Evolutionary conservation across 2,888 invertebrate species (phyloP).

Genomic region (Lycia hirtaria): DNA sequence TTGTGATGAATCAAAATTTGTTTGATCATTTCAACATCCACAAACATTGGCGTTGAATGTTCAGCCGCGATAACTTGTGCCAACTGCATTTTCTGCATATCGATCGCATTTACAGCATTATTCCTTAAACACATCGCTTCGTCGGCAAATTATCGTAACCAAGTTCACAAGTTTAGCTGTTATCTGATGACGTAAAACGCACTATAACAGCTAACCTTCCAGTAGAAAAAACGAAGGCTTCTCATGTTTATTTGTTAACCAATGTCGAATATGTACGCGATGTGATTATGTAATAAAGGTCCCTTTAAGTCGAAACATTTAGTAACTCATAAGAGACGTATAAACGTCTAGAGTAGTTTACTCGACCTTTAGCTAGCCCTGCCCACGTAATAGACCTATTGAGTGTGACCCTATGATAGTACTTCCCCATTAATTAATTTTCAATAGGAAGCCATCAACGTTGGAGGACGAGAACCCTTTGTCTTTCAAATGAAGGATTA

Average conservation of each 20-base stretch:
- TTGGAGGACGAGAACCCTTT: constrained; percentile 35
- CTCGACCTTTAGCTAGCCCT: constrained; percentile 51
- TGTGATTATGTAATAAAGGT: constrained; percentile 9
- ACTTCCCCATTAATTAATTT: constrained; percentile 39
- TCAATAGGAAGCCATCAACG: constrained; percentile 41
- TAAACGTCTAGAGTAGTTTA: constrained; percentile 40
- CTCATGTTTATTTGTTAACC: constrained; percentile 72
- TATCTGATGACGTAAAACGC: constrained; percentile 43
- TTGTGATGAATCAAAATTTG: constrained; percentile 65
- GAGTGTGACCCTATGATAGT: constrained; percentile 33
- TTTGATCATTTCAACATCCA: constrained; percentile 56
- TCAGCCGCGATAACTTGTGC: constrained; percentile 80
- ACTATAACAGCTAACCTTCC: constrained; percentile 72
- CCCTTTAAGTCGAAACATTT: constrained; percentile 1
- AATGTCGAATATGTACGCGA: constrained; percentile 11
- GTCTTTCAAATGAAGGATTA: constrained; percentile 38
- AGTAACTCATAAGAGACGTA: constrained; percentile 14
- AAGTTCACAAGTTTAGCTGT: constrained; percentile 73
- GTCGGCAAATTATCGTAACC: constrained; percentile 67
- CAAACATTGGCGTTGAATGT: constrained; percentile 67
- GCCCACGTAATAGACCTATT: constrained; percentile 42
- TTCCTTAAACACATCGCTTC: constrained; percentile 80
- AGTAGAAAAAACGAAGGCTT: constrained; percentile 68
- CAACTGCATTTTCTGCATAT: constrained; percentile 74
- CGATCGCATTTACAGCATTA: constrained; percentile 74